Evolutionary conservation across 2,797 vertebrate genomes (phyloP).

Genomic region (Liparis tanakae): DNA sequence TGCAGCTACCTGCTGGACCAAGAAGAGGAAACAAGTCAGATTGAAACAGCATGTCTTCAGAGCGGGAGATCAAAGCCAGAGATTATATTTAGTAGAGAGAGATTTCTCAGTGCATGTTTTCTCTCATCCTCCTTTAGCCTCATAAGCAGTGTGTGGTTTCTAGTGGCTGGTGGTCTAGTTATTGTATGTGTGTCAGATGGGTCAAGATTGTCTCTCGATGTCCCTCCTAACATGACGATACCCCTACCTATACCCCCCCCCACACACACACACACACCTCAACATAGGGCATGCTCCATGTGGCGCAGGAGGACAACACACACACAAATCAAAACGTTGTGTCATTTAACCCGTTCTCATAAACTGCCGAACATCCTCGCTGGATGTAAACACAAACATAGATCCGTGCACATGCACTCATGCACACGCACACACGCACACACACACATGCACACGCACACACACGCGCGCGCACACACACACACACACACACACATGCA

Average conservation of each 20-base stretch:
- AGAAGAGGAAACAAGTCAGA: constrained; percentile 30
- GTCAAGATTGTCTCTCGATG: constrained; percentile 41
- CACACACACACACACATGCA: neutral
- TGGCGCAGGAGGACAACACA: constrained; percentile 40
- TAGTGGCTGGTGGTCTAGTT: constrained; percentile 29
- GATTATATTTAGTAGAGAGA: constrained; percentile 74
- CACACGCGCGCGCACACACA: no score
- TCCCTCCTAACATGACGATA: constrained; percentile 45
- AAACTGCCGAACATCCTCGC: constrained; percentile 36
- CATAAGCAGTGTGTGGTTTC: constrained; percentile 42
- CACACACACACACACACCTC: neutral
- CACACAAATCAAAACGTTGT: constrained; percentile 57
- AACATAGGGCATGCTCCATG: constrained; percentile 24
- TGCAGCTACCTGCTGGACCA: constrained; percentile 52
- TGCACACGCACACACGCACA: neutral
- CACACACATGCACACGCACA: neutral
- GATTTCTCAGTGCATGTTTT: constrained; percentile 69
- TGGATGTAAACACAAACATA: constrained; percentile 38
- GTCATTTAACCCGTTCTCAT: constrained; percentile 44
- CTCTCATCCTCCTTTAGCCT: constrained; percentile 55
- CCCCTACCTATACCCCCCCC: neutral
- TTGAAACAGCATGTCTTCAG: constrained; percentile 59
- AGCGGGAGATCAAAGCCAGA: constrained; percentile 53
- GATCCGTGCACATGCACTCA: neutral
- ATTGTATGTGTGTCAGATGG: constrained; percentile 24